Evolutionary conservation across 2,113 vertebrate species (phyloP).

Genomic region (Connochaetes taurinus): DNA sequence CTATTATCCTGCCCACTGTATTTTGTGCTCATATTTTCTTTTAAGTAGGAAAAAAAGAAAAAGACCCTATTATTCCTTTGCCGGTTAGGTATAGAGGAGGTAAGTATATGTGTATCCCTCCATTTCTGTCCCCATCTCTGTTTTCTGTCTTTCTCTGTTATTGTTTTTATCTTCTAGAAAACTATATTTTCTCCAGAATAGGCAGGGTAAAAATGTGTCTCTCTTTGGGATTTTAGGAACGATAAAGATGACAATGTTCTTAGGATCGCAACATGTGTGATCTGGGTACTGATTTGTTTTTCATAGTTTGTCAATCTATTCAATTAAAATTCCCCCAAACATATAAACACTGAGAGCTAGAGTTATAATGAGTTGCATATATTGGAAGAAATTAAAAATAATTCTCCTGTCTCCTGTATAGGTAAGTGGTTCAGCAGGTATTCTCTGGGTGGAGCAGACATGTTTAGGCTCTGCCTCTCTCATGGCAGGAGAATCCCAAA

Average conservation of each 20-base stretch:
- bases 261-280: not conserved
- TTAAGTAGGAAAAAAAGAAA: not conserved
- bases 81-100: not conserved
- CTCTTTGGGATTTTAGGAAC: not conserved
- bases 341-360: not conserved
- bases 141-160: not conserved
- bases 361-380: not conserved
- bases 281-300: not conserved
- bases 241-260: not conserved
- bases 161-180: not conserved
- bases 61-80: not conserved
- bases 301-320: not conserved
- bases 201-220: not conserved
- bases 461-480: not conserved
- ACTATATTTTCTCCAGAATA: not conserved
- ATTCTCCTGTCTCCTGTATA: accelerated
- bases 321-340: not conserved
- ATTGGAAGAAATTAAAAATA: not conserved
- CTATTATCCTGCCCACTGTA: not conserved
- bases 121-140: not conserved
- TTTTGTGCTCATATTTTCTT: not conserved
- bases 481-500: not conserved
- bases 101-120: not conserved
- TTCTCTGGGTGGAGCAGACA: not conserved
- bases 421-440: not conserved